phyloP scores from a whole-genome alignment of 2,888 invertebrate species.

The Tipula helvola region DNA sequence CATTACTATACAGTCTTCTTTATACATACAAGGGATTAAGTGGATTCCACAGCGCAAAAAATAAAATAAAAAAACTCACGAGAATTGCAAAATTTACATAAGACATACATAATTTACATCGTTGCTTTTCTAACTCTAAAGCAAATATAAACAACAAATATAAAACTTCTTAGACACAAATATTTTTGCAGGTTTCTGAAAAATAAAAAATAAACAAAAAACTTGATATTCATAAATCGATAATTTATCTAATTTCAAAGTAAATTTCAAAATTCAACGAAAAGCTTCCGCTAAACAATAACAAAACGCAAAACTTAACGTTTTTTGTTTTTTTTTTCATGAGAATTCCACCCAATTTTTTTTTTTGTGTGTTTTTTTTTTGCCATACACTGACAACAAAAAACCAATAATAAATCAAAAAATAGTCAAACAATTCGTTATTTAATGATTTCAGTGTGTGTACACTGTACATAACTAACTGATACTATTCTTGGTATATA shows the following conservation, averaged over 20 bases:
- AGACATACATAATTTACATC: not conserved
- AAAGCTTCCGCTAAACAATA: not conserved
- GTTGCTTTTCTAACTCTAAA: not conserved
- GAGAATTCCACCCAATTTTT: not conserved
- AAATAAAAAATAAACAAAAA: not conserved
- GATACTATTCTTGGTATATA: not conserved
- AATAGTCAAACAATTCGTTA: not conserved
- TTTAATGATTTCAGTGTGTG: not conserved
- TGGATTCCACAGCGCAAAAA: not conserved
- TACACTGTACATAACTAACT: not conserved
- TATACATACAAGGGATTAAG: not conserved
- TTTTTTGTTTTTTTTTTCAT: not conserved
- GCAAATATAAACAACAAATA: not conserved
- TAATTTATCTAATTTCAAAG: not conserved
- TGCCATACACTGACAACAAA: not conserved
- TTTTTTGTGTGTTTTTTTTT: too few species aligned
- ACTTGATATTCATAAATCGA: not conserved
- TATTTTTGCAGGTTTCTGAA: not conserved
- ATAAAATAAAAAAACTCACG: not conserved
- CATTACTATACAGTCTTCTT: not conserved
- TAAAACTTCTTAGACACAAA: not conserved
- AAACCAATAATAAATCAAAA: not conserved
- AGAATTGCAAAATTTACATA: not conserved
- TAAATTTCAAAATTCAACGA: not conserved
- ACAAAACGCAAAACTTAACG: not conserved